Conservation (phyloP, 1,140 invertebrate species). For the Tetramorium simillimum region DNA sequence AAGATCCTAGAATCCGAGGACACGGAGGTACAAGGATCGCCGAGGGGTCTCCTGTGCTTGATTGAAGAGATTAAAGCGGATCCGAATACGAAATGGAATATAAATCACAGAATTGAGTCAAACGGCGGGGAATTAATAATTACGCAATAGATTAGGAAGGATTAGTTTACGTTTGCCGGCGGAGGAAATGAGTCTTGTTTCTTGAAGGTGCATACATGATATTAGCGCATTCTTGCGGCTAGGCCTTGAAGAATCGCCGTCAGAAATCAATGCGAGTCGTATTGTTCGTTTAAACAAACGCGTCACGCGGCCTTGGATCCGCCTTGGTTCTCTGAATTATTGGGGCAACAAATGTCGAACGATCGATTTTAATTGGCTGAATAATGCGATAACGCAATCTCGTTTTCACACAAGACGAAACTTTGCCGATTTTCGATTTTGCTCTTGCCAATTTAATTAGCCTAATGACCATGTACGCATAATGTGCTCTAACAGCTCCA, state of each 20-base stretch:
- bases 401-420: conserved; percentile 19
- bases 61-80: not conserved
- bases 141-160: not conserved
- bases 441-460: conserved; percentile 23
- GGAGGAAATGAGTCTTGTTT: not conserved
- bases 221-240: conserved; percentile 52
- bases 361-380: conserved; percentile 74
- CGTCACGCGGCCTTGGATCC: conserved; percentile 68
- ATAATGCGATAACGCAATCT: conserved; percentile 70
- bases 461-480: not conserved
- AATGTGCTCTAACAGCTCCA: not conserved
- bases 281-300: conserved; percentile 67
- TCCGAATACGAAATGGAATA: not conserved
- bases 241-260: conserved; percentile 55
- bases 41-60: not conserved
- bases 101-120: not conserved
- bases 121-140: not conserved
- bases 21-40: not conserved
- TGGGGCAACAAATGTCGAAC: conserved; percentile 76
- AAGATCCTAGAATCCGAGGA: conserved; percentile 30
- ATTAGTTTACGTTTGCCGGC: not conserved
- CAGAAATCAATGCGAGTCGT: conserved; percentile 69
- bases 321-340: conserved; percentile 75
- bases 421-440: conserved; percentile 6
- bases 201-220: conserved; percentile 13